Base-by-base conservation (phyloP, 2,888 invertebrate species). In the Sicus ferrugineus region DNA sequence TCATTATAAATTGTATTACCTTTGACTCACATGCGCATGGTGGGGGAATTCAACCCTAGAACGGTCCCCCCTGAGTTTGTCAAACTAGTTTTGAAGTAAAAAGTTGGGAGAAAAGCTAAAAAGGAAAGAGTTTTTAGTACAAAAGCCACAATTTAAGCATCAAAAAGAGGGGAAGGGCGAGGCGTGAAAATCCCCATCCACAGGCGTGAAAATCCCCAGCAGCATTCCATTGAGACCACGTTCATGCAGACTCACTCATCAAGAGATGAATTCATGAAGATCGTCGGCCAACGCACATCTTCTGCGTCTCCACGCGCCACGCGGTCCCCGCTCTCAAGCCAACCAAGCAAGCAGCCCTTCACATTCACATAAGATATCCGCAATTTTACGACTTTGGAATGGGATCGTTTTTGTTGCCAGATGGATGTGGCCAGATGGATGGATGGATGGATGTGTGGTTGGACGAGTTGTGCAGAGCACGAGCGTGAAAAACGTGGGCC, bases 311-410 rank as follows among this genome's bases (percentile, higher is more conserved):
- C n/a, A n/a, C n/a, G n/a, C n/a, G n/a, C n/a, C n/a, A n/a, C n/a
- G n/a, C n/a, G n/a, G n/a, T n/a, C n/a, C n/a, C n/a, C n/a, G n/a
- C n/a, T 38, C 38, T 38, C 5, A 16, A 26, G 21, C 59, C 9
- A 21, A 14, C 14, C 14, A 38, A 6, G 14, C 38, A 38, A 23
- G n/a, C 52, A 11, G 52, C 21, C 7, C 52, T 4, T 21, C 52
- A 52, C 19, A 11, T 11, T 23, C 11, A 3, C 52, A 52, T 11
- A 14, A 5, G 52, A 11, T 21, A 23, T 3, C 21, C 19, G 11
- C n/a, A 48, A 30, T 52, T 63, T 65, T 65, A 65, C 34, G 52
- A 54, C 54, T 38, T n/a, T 9, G 34, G 16, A 65, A 21, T 26
- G 52, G 23, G 31, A 38, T 16, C 34, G 28, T 34, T n/a, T n/a